phyloP scores from a whole-genome alignment of 2,797 vertebrate genomes.

The Sebastes iracundus region DNA sequence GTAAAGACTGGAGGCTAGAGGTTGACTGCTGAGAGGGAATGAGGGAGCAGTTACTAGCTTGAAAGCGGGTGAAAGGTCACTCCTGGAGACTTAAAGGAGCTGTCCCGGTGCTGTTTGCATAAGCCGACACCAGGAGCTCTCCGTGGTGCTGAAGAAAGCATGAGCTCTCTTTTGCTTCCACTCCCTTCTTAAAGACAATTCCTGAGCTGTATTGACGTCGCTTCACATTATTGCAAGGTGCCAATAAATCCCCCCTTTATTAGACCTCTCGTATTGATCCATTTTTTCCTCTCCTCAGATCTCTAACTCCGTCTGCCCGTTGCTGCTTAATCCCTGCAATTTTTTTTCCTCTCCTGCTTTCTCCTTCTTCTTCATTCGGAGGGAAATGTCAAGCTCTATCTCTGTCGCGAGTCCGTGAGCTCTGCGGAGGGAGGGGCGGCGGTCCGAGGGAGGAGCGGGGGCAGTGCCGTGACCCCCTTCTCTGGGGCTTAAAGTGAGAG shows the following conservation, averaged over 20 bases:
- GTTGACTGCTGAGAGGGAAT: background rate
- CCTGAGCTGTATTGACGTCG: slow-evolving; percentile 65
- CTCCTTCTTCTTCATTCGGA: slow-evolving; percentile 42
- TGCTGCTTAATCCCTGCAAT: slow-evolving; percentile 50
- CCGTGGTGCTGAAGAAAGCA: slow-evolving; percentile 68
- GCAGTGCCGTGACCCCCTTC: slow-evolving; percentile 22
- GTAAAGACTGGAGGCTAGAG: background rate
- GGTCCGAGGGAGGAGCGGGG: background rate
- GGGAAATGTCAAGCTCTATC: slow-evolving; percentile 72
- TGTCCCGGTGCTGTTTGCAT: slow-evolving; percentile 55
- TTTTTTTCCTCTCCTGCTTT: background rate
- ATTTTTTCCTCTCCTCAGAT: slow-evolving; percentile 38
- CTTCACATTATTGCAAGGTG: slow-evolving; percentile 71
- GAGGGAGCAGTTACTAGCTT: background rate
- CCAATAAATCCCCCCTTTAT: slow-evolving; percentile 76
- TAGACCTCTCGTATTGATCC: slow-evolving; percentile 69
- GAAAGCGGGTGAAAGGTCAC: slow-evolving; percentile 44
- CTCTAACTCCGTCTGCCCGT: slow-evolving; percentile 51
- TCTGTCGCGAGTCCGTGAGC: slow-evolving; percentile 34
- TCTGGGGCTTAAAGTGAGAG: slow-evolving; percentile 45
- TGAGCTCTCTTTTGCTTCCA: background rate
- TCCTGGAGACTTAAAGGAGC: slow-evolving; percentile 37
- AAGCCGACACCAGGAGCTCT: slow-evolving; percentile 51
- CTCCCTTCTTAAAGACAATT: slow-evolving; percentile 52
- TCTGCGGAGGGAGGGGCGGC: slow-evolving; percentile 24